Percentiles rank a stretch among this genome's conserved stretches.
These are phyloP conservation scores for Semotilus atromaculatus DNA, from an alignment of 2,797 vertebrate genomes.

Conservation along the genomic window DNA sequence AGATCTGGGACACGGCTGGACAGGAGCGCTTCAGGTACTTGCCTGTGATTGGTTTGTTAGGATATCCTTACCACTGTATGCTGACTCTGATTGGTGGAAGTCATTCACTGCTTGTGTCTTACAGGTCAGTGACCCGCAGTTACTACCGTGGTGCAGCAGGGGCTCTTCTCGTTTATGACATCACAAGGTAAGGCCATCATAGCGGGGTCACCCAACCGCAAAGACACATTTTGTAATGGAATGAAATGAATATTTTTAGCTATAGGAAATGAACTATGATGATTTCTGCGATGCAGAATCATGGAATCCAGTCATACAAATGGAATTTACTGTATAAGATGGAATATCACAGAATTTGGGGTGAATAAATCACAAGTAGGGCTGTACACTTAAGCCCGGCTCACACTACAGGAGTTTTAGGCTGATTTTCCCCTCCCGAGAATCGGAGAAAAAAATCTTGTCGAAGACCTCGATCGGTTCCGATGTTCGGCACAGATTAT, in stretches of 20 bases:
- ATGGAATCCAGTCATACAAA: neutral
- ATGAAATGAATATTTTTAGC: neutral
- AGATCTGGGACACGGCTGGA: constrained; percentile 95
- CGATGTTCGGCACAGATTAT: no score
- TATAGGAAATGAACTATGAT: neutral
- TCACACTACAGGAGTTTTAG: no score
- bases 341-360: no score
- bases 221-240: neutral
- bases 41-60: constrained; percentile 12
- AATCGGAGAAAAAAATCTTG: no score
- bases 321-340: neutral
- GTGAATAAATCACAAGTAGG: no score
- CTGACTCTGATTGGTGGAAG: neutral
- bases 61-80: neutral
- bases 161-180: constrained; percentile 91
- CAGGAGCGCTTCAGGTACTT: constrained; percentile 91
- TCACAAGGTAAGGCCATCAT: constrained; percentile 83
- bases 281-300: neutral
- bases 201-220: neutral
- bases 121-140: constrained; percentile 90
- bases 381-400: no score
- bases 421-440: no score
- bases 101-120: constrained; percentile 10
- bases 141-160: constrained; percentile 93
- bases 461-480: no score